Evolutionary conservation across 2,797 vertebrate species (phyloP), one percentile per base, ranked within the genome.

Genomic region (Aphelocoma californica): DNA sequence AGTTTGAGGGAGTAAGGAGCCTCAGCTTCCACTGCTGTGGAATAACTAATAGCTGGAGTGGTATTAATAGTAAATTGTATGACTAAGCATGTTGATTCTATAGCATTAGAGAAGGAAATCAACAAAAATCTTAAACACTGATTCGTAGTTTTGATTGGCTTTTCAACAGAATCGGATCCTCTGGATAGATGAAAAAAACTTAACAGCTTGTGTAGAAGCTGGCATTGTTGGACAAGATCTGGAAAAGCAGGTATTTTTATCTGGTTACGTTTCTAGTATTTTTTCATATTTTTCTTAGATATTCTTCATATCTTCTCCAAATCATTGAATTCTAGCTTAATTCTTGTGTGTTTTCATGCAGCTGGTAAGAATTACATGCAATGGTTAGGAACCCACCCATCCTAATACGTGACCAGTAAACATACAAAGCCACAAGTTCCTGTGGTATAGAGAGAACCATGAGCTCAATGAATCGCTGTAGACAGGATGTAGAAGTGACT

Each of bases 141-240:
- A 65, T 69, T 75, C 26, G 81, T 75, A 23, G 2, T 66, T 74
- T 88, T 25, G 11, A 34, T 73, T 51, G 90, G 51, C 36, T 97
- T 95, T 91, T 88, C 62, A 93, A 98, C 97, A 99, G 99, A 99
- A 99, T 97, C 99, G 98, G 90, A 99, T 99, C 96, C 98, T 99
- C 67, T 99, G 99, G 99, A 98, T 99, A 88, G 99, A 99, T 95
- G 99, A 99, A 98, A 99, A 99, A 95, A 99, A 99, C 96, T 97
- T 99, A 97, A 99, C 99, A 18, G 99, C 98, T 92, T 99, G 98
- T 75, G 97, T 99, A 81, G 99, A 99, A 96, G 98, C 99, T 92
- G 99, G 99, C 92, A 99, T 99, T 96, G 98, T 99, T 69, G 99
- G 99, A 75, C 99, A 99, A 97, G 99, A 99, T 83, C 98, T 99